These are phyloP conservation scores for Columba janthina DNA, from an alignment of 2,113 vertebrate species.

Conservation along the genomic window DNA sequence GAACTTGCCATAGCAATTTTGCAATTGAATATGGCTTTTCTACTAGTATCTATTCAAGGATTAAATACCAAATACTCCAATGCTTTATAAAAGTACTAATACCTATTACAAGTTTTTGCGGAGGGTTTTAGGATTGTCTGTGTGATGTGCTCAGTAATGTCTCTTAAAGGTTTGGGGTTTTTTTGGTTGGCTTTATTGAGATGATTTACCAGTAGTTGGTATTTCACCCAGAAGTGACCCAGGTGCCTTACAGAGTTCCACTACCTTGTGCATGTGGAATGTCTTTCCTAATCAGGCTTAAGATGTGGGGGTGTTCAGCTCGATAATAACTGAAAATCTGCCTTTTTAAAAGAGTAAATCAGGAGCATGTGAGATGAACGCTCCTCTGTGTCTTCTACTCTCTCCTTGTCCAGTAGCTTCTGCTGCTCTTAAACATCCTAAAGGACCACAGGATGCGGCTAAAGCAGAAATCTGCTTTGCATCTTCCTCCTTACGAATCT, in stretches of 20 bases:
- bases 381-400: background rate
- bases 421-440: rapidly evolving
- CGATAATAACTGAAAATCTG: background rate
- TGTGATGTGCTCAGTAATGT: background rate
- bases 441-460: background rate
- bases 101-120: background rate
- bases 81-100: background rate
- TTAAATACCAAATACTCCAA: background rate
- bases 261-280: conserved; percentile 10
- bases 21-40: background rate
- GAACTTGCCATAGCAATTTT: background rate
- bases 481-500: background rate
- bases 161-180: background rate
- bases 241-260: conserved; percentile 29
- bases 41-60: background rate
- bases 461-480: background rate
- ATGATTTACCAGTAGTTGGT: conserved; percentile 18
- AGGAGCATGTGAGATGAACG: background rate
- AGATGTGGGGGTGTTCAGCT: background rate
- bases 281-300: conserved; percentile 23
- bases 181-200: background rate
- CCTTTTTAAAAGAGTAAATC: background rate
- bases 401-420: background rate
- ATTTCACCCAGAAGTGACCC: conserved; percentile 47
- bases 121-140: background rate